Conservation (phyloP, 2,888 invertebrate species). For the Clostera curtula region DNA sequence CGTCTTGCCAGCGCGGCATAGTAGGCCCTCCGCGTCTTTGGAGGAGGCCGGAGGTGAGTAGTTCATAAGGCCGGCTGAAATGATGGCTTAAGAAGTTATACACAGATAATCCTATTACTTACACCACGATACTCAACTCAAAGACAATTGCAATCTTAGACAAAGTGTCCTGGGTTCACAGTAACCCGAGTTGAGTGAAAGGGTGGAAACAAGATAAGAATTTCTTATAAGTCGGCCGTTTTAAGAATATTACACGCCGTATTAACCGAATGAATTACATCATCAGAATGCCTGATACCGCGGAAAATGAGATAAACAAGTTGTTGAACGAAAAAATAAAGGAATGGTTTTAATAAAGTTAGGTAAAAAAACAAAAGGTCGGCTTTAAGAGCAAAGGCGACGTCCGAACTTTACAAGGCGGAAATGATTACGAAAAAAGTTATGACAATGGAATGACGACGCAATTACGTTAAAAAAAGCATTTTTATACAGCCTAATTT, state of each 20-base stretch:
- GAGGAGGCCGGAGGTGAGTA: too few relatives aligned
- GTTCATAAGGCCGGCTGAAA: too few relatives aligned
- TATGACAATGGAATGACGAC: too few relatives aligned
- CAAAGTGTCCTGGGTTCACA: slow-evolving; percentile 48
- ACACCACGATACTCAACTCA: slow-evolving; percentile 15
- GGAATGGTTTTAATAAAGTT: neutral
- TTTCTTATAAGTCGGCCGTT: slow-evolving; percentile 33
- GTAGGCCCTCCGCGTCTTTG: too few relatives aligned
- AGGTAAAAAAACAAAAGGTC: neutral
- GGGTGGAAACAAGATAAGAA: slow-evolving; percentile 46
- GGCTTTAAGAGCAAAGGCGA: too few relatives aligned
- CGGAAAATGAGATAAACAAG: slow-evolving; percentile 6
- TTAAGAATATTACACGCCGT: slow-evolving; percentile 21
- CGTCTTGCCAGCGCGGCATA: too few relatives aligned
- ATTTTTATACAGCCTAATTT: too few relatives aligned
- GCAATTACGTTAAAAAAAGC: too few relatives aligned
- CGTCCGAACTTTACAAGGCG: too few relatives aligned
- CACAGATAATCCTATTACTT: slow-evolving; percentile 25
- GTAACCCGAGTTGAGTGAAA: slow-evolving; percentile 53
- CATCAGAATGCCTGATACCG: slow-evolving; percentile 19
- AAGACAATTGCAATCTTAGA: slow-evolving; percentile 46
- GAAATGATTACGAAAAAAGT: too few relatives aligned
- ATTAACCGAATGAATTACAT: slow-evolving; percentile 17
- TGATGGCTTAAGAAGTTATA: too few relatives aligned
- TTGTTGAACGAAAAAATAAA: slow-evolving; percentile 1